Evolutionary conservation across 2,888 invertebrate species (phyloP), one percentile per base, ranked within the genome.

Genomic region (Pseudoips prasinana): DNA sequence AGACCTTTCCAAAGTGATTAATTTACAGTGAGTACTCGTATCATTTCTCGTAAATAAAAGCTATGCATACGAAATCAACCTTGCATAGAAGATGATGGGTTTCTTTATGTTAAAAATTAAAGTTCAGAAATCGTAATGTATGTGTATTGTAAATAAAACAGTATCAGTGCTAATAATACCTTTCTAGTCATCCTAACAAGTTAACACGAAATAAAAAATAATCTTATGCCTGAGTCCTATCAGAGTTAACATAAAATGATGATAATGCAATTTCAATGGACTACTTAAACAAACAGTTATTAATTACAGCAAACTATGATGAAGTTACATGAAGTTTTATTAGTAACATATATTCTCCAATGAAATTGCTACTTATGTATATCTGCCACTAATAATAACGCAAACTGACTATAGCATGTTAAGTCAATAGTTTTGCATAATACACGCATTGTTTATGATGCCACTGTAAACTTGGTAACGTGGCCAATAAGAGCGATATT

Each of bases 1-100:
- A 86, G 82, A 69, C 10, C 10, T 33, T 60, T 64, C 57, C 36
- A 36, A 70, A 74, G 80, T 84, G 74, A 81, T 77, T 84, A 86
- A 84, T 83, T 73, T 41, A 48, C 14, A 57, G 63, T 62, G 36
- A 64, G 56, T 64, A 64, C 64, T n/a, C 7, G 20, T 58, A 40
- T 26, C 32, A 32, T 43, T 27, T 25, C 19, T 42, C 31, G 39
- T 45, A 11, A 45, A 50, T 41, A 37, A 45, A 45, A 22, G 23
- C 32, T 40, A 39, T 55, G 46, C 39, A 33, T 22, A 25, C 29
- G 25, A 37, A 37, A 28, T 23, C 6, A 10, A 37, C 23, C 30
- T 23, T 19, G 37, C 46, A 46, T 46, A 52, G 36, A 36, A 26
- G 7, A n/a, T n/a, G n/a, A n/a, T 22, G 5, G 2, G 6, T 25